Conservation (phyloP, 2,797 vertebrate species). For the Sebastes elongatus region DNA sequence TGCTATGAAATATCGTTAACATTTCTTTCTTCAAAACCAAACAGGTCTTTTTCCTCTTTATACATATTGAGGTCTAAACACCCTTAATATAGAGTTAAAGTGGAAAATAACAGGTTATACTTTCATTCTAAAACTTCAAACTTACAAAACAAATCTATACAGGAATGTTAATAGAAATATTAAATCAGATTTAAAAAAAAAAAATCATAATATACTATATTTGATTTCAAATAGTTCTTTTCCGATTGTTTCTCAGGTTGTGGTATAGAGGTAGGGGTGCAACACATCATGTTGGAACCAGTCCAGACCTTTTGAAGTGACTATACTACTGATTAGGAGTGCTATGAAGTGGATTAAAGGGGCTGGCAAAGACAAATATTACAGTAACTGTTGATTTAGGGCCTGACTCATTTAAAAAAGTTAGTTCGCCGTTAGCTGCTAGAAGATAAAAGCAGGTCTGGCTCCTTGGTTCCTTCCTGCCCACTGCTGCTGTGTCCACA, state of each 20-base stretch:
- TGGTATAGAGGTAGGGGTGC: conserved; percentile 24
- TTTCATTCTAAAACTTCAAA: conserved; percentile 18
- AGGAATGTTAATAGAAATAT: conserved; percentile 24
- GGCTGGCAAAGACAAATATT: neutral
- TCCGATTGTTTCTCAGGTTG: conserved; percentile 34
- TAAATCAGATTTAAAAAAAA: neutral
- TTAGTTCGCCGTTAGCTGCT: conserved; percentile 85
- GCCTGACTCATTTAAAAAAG: neutral
- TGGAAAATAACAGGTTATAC: conserved; percentile 12
- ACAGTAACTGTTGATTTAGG: conserved; percentile 15
- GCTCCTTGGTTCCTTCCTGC: conserved; percentile 89
- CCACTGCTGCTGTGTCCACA: conserved; percentile 83
- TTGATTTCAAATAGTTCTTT: conserved; percentile 22
- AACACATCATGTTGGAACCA: conserved; percentile 7
- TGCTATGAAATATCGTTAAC: neutral
- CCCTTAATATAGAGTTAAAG: neutral
- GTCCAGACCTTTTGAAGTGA: conserved; percentile 8
- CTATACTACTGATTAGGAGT: neutral
- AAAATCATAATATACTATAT: conserved; percentile 39
- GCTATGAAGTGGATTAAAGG: neutral
- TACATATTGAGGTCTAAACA: neutral
- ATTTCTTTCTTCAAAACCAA: neutral
- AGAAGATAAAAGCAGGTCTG: conserved; percentile 90
- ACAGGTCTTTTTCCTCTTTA: neutral
- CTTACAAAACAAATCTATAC: conserved; percentile 3